Evolutionary conservation across 2,888 invertebrate species (phyloP).

Genomic region (Salticus scenicus): DNA sequence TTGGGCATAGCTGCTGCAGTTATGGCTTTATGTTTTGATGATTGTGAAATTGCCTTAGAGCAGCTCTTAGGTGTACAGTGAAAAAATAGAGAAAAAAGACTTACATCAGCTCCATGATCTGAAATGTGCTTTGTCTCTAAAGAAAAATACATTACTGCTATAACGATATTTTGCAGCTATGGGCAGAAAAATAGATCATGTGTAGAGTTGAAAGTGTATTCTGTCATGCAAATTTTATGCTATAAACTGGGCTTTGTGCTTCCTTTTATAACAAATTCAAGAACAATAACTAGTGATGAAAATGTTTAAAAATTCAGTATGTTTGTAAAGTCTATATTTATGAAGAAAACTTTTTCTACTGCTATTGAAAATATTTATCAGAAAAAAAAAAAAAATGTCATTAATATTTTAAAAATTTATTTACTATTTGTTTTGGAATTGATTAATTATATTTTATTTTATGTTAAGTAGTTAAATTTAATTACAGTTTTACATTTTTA

Average conservation of each 20-base stretch:
- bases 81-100: slow-evolving; percentile 54
- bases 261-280: slow-evolving; percentile 70
- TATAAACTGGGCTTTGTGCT: slow-evolving; percentile 71
- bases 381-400: slow-evolving; percentile 50
- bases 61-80: slow-evolving; percentile 69
- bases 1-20: slow-evolving; percentile 61
- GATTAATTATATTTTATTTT: slow-evolving; percentile 59
- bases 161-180: slow-evolving; percentile 53
- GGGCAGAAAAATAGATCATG: slow-evolving; percentile 55
- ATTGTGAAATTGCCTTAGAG: slow-evolving; percentile 64
- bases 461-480: slow-evolving; percentile 50
- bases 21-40: slow-evolving; percentile 61
- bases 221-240: slow-evolving; percentile 68
- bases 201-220: slow-evolving; percentile 56
- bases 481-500: slow-evolving; percentile 53
- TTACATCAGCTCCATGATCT: slow-evolving; percentile 34
- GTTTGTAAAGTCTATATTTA: slow-evolving; percentile 70
- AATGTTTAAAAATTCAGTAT: slow-evolving; percentile 65
- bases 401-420: slow-evolving; percentile 44
- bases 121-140: slow-evolving; percentile 27
- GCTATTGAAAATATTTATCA: slow-evolving; percentile 54
- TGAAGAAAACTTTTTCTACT: slow-evolving; percentile 67
- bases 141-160: slow-evolving; percentile 45
- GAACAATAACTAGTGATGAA: slow-evolving; percentile 65
- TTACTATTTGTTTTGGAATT: slow-evolving; percentile 56